These are phyloP conservation scores for Argyrosomus regius DNA, from an alignment of 2,797 vertebrate species.

Conservation along the genomic window DNA sequence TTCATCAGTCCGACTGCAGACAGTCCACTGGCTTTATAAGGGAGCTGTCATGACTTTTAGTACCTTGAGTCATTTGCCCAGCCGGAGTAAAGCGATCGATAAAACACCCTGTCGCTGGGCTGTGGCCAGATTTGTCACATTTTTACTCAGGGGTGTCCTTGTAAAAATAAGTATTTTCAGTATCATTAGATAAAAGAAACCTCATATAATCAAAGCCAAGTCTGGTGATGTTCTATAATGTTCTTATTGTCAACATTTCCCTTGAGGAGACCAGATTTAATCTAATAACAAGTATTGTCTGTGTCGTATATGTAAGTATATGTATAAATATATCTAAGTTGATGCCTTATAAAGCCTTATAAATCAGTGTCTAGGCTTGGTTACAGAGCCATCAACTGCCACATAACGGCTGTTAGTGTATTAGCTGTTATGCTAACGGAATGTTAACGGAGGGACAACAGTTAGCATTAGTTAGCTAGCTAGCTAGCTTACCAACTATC, in stretches of 20 bases:
- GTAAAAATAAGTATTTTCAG: background rate
- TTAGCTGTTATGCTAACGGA: no score
- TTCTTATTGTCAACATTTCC: background rate
- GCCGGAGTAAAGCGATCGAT: constrained; percentile 35
- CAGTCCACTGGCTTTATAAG: constrained; percentile 21
- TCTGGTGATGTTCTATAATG: background rate
- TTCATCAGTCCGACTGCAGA: constrained; percentile 40
- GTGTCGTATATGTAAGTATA: no score
- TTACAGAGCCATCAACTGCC: no score
- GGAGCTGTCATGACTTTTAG: constrained; percentile 44
- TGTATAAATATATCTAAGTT: no score
- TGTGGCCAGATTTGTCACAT: constrained; percentile 27
- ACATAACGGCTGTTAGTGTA: no score
- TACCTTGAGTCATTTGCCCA: constrained; percentile 36
- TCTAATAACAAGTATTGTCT: no score
- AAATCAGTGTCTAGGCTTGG: no score
- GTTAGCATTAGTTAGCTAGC: no score
- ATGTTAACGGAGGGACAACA: no score
- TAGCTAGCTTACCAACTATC: no score
- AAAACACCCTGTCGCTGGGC: constrained; percentile 39
- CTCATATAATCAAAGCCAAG: background rate
- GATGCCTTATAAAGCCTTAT: no score
- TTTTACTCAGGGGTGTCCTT: constrained; percentile 40
- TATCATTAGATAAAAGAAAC: background rate
- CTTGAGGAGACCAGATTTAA: background rate